Percentiles rank a stretch among this genome's conserved stretches.
These are phyloP conservation scores for Aplysina aerophoba DNA, from an alignment of 37 sponge, comb jelly and placozoan species.

Conservation along the genomic window DNA sequence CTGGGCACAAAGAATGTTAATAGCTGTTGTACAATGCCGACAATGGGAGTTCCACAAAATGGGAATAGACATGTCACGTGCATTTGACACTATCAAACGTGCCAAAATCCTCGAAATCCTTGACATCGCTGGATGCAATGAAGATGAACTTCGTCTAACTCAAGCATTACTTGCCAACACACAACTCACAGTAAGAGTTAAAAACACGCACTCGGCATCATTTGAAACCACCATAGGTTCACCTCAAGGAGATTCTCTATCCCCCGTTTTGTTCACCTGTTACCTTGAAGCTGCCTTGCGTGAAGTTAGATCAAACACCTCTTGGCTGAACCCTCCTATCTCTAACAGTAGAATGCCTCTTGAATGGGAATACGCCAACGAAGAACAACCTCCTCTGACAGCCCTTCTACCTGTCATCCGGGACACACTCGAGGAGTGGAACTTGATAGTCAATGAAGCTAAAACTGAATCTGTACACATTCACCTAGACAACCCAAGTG, in stretches of 20 bases:
- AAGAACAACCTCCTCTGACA: constrained; percentile 22
- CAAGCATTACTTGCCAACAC: constrained; percentile 24
- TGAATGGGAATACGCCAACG: constrained; percentile 25
- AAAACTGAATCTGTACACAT: constrained; percentile 35
- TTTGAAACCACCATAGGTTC: constrained; percentile 26
- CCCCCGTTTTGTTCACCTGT: constrained; percentile 1
- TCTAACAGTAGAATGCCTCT: constrained; percentile 22
- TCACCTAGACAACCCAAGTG: constrained; percentile 22
- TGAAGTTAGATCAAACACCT: constrained; percentile 13
- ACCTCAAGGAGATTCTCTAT: constrained; percentile 28
- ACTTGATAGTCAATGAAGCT: constrained; percentile 27
- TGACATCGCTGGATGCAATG: constrained; percentile 21
- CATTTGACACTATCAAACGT: constrained; percentile 19
- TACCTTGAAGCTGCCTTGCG: constrained; percentile 28
- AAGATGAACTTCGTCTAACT: constrained; percentile 23
- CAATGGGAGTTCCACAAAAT: constrained; percentile 32
- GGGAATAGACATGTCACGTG: constrained; percentile 20
- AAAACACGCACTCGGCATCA: constrained; percentile 14
- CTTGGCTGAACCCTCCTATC: constrained; percentile 19
- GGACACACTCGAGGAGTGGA: constrained; percentile 25
- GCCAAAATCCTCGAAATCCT: constrained; percentile 20
- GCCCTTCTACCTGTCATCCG: constrained; percentile 22
- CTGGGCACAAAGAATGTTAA: constrained; percentile 27
- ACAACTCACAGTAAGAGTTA: constrained; percentile 26
- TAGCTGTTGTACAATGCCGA: constrained; percentile 32